Evolutionary conservation across 2,113 vertebrate species (phyloP), one percentile per base, ranked within the genome.

Genomic region (Platichthys flesus): DNA sequence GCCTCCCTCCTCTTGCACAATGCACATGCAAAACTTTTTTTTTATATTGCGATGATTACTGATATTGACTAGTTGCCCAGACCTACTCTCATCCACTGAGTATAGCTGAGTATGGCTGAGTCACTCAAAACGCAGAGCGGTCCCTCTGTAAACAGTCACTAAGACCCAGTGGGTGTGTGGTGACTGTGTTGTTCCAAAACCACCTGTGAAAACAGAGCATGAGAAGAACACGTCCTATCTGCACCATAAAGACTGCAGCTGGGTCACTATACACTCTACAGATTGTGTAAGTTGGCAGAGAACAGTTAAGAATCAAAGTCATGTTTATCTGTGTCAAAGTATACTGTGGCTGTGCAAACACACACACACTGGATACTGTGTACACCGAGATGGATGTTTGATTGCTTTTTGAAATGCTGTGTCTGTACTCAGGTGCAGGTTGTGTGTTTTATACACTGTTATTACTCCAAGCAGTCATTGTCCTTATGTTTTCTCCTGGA

Each of bases 181-280:
- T 42, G 31, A 37, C 57, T 55, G 81, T 40, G 23, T 24, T 61
- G 10, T 3, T 12, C 40, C 79, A 65, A 74, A 77, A 82, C 21
- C 84, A 91, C 83, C 84, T 92, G 90, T 89, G 70, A 91, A 92
- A 88, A 92, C 85, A 91, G 81, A 73, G 13, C 13, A 42, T 13
- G 40, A 13, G 3, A 42, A 42, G 3, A 42, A 42, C 40, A 13
- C 40, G 0, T 12, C 12, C 3, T 12, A 0, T 42, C 40, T 13
- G 40, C 12, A 42, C 3, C 40, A 13, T 42, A 42, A 42, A 12
- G 9, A 3, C 40, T 42, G 40, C 40, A 12, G 40, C 35, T 9
- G 9, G 2, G 35, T 37, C 35, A 37, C 35, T 0, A 9, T 37
- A 9, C 35, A 37, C 8, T 37, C 12, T 13, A 13, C 12, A 12